Percentiles rank a stretch among this genome's conserved stretches.
These are phyloP conservation scores for Catajapyx aquilonaris DNA, from an alignment of 1,140 invertebrate genomes.

Conservation along the genomic window DNA sequence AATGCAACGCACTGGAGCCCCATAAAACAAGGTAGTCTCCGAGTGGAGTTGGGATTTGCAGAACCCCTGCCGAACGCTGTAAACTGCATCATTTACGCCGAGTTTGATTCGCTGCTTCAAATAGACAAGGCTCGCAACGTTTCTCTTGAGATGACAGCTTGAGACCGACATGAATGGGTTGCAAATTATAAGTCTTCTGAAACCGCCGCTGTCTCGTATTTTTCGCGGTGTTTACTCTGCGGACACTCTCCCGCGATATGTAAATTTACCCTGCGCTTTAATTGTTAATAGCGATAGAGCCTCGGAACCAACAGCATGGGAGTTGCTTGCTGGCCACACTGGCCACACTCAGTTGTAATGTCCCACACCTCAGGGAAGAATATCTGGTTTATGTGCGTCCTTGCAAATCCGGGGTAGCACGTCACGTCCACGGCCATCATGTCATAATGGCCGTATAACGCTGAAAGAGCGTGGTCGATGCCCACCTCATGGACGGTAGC, in stretches of 20 bases:
- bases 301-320: background rate
- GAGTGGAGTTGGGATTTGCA: constrained; percentile 7
- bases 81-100: constrained; percentile 5
- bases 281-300: constrained; percentile 6
- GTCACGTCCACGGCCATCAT: no score
- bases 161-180: constrained; percentile 5
- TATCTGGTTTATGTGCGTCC: no score
- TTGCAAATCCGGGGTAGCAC: no score
- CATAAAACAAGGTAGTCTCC: constrained; percentile 6
- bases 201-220: background rate
- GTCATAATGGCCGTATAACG: no score
- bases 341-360: no score
- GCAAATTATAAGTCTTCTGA: background rate
- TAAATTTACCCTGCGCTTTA: constrained; percentile 1
- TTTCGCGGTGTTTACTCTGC: constrained; percentile 3
- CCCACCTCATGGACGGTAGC: no score
- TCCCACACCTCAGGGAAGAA: no score
- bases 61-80: background rate
- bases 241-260: background rate
- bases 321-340: no score
- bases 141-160: constrained; percentile 2
- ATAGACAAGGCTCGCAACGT: no score
- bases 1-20: constrained; percentile 2
- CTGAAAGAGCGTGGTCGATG: no score
- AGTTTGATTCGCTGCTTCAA: constrained; percentile 9